Percentiles rank a stretch among this genome's conserved stretches.
Conservation (phyloP, 2,113 vertebrate genomes). For the Sapajus apella region DNA sequence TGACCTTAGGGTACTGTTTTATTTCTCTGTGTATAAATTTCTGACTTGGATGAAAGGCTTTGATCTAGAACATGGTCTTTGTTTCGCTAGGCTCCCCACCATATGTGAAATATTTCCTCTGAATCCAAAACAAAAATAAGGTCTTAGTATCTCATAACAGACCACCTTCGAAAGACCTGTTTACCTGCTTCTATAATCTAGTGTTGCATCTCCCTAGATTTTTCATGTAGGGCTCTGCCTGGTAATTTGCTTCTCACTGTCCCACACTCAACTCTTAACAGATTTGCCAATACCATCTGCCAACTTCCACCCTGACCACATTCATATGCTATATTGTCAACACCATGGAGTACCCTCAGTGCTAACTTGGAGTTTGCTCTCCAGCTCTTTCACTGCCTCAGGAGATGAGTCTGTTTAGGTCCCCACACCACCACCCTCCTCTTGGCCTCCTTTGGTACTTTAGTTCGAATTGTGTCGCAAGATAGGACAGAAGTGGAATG, state of each 20-base stretch:
- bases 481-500: not conserved
- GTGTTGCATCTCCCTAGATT: not conserved
- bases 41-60: not conserved
- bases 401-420: not conserved
- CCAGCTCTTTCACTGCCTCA: accelerated
- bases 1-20: not conserved
- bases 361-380: accelerated
- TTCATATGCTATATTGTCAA: not conserved
- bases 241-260: not conserved
- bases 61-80: not conserved
- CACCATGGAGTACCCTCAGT: not conserved
- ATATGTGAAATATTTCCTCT: not conserved
- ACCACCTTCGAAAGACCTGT: not conserved
- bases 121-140: not conserved
- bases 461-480: not conserved
- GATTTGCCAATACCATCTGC: not conserved
- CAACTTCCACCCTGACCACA: not conserved
- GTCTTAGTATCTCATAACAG: not conserved
- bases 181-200: not conserved
- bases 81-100: not conserved
- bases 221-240: not conserved
- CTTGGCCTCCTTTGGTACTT: not conserved
- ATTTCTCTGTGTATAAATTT: not conserved
- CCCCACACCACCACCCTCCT: not conserved
- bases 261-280: not conserved